Percentiles rank a stretch among this genome's conserved stretches.
Evolutionary conservation across 2,113 vertebrate species (phyloP).

Genomic region (Nothocercus julius): DNA sequence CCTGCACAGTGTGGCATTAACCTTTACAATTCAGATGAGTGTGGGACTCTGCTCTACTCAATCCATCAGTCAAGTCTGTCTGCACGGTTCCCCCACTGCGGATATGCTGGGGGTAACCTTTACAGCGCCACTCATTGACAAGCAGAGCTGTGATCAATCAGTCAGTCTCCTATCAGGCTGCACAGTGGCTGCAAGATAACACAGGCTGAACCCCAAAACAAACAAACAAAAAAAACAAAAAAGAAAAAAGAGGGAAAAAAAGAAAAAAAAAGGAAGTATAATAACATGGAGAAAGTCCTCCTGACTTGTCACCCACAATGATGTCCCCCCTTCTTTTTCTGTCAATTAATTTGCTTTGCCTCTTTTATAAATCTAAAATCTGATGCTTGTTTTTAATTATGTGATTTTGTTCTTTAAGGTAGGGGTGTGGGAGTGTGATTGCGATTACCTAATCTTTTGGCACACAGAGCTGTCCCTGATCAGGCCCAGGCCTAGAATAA

Average conservation of each 20-base stretch:
- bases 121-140: slow-evolving; percentile 23
- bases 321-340: not conserved
- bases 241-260: no score
- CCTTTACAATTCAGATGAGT: slow-evolving; percentile 19
- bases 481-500: not conserved
- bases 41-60: not conserved
- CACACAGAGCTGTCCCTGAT: not conserved
- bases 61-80: slow-evolving; percentile 27
- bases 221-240: no score
- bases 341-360: not conserved
- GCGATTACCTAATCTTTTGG: slow-evolving; percentile 30
- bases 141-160: slow-evolving; percentile 24
- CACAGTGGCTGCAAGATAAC: not conserved
- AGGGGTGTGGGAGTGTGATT: not conserved
- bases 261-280: not conserved
- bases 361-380: not conserved
- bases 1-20: not conserved
- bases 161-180: not conserved
- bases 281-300: not conserved
- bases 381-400: slow-evolving; percentile 11
- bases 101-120: not conserved
- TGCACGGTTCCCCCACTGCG: not conserved
- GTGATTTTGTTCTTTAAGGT: not conserved
- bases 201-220: not conserved
- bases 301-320: not conserved